Evolutionary conservation across 2,888 invertebrate species (phyloP), one percentile per base, ranked within the genome.

Genomic region (Acrobasis consociella): DNA sequence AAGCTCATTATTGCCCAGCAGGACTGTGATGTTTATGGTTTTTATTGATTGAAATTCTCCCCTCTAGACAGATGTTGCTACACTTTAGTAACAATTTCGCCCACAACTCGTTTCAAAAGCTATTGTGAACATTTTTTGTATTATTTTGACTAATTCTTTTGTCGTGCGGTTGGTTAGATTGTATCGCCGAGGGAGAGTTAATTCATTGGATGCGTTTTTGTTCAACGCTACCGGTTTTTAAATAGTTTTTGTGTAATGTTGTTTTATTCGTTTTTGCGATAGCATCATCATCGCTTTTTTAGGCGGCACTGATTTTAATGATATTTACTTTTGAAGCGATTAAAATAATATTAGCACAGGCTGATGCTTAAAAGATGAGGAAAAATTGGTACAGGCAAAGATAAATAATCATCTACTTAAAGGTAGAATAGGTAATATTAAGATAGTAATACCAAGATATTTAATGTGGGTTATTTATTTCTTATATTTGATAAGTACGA

Each of bases 61-160:
- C 89, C 89, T 86, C 75, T 81, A 85, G 87, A 85, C 91, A 92
- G 91, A 92, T 92, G 91, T 91, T 91, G 90, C 91, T 85, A 91
- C 91, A 91, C 84, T 90, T 88, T 91, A 85, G 88, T 87, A 89
- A 90, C 91, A 91, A 90, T 87, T 91, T 91, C 89, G 85, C 89
- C 89, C 86, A 90, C 89, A 85, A 85, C 84, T 81, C 81, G 83
- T 82, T 88, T 80, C 75, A 76, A 83, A 86, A 81, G 86, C 83
- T 80, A 91, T 91, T 91, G 90, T 91, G 82, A 82, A 83, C 77
- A 75, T 80, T 83, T 85, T 87, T 86, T 83, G 80, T 87, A 86
- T 90, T 88, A 87, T 90, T 89, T 89, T 81, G 84, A 85, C 88
- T 89, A 91, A 89, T 91, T 90, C 90, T 81, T 89, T 91, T 89